Evolutionary conservation across 2,113 vertebrate genomes (phyloP).

Genomic region (Tricholaema leucomelas): DNA sequence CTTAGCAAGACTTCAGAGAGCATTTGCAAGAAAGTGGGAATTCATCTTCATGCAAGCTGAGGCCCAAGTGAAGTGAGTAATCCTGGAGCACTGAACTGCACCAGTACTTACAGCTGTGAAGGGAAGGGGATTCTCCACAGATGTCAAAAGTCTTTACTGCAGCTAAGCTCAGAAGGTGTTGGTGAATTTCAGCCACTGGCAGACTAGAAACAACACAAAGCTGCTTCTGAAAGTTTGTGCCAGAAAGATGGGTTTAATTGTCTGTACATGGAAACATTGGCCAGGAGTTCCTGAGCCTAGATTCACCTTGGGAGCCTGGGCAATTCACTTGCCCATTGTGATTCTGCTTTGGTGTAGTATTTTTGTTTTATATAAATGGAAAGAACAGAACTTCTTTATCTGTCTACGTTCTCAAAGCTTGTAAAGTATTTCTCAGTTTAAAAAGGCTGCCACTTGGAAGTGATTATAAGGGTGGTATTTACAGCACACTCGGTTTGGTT

Average conservation of each 20-base stretch:
- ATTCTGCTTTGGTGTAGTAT: neutral
- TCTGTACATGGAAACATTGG: neutral
- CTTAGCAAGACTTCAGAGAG: conserved; percentile 92
- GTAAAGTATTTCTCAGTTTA: neutral
- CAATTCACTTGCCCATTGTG: neutral
- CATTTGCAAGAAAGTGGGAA: conserved; percentile 96
- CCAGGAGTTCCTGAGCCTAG: neutral
- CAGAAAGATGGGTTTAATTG: neutral
- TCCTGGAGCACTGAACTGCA: neutral
- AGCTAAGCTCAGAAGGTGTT: neutral
- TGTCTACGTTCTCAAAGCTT: neutral
- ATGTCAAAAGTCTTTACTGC: neutral
- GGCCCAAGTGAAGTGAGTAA: conserved; percentile 96
- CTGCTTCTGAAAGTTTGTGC: neutral
- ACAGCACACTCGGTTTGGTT: neutral
- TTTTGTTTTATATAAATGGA: neutral
- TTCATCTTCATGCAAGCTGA: conserved; percentile 99
- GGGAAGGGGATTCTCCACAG: neutral
- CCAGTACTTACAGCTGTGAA: neutral
- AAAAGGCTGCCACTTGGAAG: neutral
- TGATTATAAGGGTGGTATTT: neutral
- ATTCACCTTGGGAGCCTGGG: neutral
- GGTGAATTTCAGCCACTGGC: conserved; percentile 2
- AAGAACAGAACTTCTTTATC: neutral
- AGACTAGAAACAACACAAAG: neutral